A percentile compares a stretch with the other conserved stretches of the same genome.
phyloP scores from a whole-genome alignment of 2,888 invertebrate genomes.

The Plebejus argus region DNA sequence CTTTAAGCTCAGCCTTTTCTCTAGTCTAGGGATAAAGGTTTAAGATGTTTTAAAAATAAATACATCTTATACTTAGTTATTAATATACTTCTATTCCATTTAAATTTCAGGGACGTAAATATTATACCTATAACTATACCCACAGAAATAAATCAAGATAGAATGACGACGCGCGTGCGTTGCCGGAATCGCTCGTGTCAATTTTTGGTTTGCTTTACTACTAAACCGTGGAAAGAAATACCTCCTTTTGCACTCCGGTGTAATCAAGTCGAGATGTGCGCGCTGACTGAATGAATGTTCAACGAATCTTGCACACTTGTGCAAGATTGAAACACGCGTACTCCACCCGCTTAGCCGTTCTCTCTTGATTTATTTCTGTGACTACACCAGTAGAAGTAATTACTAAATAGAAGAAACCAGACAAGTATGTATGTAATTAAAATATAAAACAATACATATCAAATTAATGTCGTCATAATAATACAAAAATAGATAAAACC shows the following conservation, averaged over 20 bases:
- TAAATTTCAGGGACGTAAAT: background rate
- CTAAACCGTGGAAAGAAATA: too few species aligned
- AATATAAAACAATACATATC: background rate
- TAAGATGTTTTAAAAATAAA: background rate
- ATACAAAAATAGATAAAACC: background rate
- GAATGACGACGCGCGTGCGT: too few species aligned
- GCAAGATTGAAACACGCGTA: too few species aligned
- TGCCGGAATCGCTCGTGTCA: too few species aligned
- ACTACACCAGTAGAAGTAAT: background rate
- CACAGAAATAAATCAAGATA: too few species aligned
- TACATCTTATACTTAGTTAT: background rate
- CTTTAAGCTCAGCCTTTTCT: background rate
- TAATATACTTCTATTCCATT: background rate
- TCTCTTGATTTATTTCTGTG: too few species aligned
- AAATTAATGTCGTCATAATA: background rate
- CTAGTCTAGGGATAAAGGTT: background rate
- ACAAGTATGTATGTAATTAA: background rate
- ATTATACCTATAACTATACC: background rate
- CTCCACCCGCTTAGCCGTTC: too few species aligned
- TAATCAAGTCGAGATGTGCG: too few species aligned
- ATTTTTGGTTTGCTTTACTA: too few species aligned
- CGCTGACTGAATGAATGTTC: too few species aligned
- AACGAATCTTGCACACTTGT: too few species aligned
- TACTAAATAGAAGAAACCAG: background rate
- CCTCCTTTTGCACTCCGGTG: too few species aligned